Base-by-base conservation (phyloP, 2,113 vertebrate species). In the Dipodomys ordii region DNA sequence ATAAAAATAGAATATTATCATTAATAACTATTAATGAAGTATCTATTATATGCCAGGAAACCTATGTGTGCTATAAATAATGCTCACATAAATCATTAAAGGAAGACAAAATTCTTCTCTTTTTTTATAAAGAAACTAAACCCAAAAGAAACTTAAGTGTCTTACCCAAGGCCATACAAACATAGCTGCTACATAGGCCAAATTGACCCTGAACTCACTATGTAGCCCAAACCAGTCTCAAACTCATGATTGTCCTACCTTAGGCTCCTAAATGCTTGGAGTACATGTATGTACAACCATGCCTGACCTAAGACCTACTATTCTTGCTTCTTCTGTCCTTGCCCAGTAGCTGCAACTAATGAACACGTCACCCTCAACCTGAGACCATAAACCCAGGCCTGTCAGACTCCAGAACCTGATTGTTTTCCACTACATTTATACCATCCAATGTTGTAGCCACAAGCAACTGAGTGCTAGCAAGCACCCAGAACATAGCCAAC, bases 61-160 rank as follows among this genome's bases (percentile, higher is more conserved):
- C 16, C 19, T 18, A 20, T 28, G 3, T 69, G 23, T 76, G 20
- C 13, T 74, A 39, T 57, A 44, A 79, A n/a, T 32, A 53, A 35
- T 86, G 25, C 25, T 90, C 86, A 19, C 2, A 22, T 15, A 44
- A 3, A 23, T 27, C 5, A 30, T 82, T 69, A 83, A 91, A 71
- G 16, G 19, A 35, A 57, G 20, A 19, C 30, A 76, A 88, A 49
- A 83, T 8, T 49, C 30, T 49, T 20, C 25, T 91, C 28, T 53
- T 86, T 64, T 49, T 76, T 64, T 68, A 83, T 18, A 83, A 32
- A 62, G 76, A 95, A 83, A 69, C 27, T 5, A 2, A 65, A 27
- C 49, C 20, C 60, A 25, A 80, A 78, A 57, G 16, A 90, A 81
- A 22, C 77, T n/a, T 80, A 18, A 82, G 16, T 62, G 62, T 83